A percentile compares a stretch with the other conserved stretches of the same genome.
These are phyloP conservation scores for Ploceus nigricollis DNA, from an alignment of 2,113 vertebrate species.

Conservation along the genomic window DNA sequence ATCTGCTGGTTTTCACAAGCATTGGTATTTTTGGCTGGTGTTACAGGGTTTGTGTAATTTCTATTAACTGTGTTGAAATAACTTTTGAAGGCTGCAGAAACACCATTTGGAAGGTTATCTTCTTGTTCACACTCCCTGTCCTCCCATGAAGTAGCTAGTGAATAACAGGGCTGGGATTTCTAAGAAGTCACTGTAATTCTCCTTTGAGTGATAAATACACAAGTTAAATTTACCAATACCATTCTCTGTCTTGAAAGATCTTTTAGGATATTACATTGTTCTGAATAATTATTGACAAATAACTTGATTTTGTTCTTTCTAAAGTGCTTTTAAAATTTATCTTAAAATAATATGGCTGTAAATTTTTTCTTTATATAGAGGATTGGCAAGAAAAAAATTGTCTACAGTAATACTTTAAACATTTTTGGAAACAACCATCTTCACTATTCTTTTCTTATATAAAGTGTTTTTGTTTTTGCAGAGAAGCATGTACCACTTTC, in stretches of 20 bases:
- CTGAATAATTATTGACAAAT: neutral
- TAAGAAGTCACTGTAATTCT: neutral
- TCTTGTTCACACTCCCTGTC: neutral
- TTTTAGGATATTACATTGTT: neutral
- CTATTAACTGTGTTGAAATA: conserved; percentile 48
- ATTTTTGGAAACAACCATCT: neutral
- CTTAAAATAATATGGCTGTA: neutral
- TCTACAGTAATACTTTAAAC: neutral
- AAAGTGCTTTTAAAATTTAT: neutral
- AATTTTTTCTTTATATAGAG: neutral
- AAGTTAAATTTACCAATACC: neutral
- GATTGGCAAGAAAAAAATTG: neutral
- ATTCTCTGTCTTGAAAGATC: neutral
- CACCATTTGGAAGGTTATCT: neutral
- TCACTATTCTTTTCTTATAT: neutral
- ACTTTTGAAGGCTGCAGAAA: conserved; percentile 29
- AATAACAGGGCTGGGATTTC: neutral
- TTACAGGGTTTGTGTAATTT: conserved; percentile 39
- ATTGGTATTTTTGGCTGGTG: conserved; percentile 40
- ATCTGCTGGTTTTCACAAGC: conserved; percentile 58
- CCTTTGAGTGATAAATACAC: neutral
- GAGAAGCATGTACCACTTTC: neutral
- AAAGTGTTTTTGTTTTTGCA: neutral
- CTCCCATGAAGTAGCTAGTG: neutral
- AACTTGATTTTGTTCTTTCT: neutral